Conservation (phyloP, 2,888 invertebrate genomes). For the Acronicta leporina region DNA sequence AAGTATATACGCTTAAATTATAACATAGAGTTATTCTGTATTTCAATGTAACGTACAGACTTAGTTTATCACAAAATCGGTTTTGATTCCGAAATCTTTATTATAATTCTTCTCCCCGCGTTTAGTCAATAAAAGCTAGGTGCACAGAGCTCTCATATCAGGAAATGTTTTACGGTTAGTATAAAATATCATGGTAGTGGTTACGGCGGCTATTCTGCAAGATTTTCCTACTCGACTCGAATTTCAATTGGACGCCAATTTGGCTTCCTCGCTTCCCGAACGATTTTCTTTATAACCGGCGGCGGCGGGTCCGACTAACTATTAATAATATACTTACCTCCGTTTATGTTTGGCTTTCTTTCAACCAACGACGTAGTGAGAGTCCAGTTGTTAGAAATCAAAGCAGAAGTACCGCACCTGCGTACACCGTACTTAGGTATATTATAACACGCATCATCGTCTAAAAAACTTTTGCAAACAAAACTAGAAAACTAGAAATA, state of each 20-base stretch:
- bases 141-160: background rate
- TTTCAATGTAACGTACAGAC: too few species aligned
- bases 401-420: constrained; percentile 13
- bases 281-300: constrained; percentile 53
- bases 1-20: too few species aligned
- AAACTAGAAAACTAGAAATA: background rate
- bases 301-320: constrained; percentile 45
- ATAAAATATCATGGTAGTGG: constrained; percentile 38
- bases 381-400: constrained; percentile 4
- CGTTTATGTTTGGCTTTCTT: constrained; percentile 53
- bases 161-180: constrained; percentile 11
- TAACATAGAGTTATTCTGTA: too few species aligned
- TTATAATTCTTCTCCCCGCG: background rate
- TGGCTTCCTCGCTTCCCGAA: constrained; percentile 47
- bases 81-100: background rate
- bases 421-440: too few species aligned
- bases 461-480: background rate
- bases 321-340: constrained; percentile 56
- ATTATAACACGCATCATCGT: background rate
- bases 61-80: background rate
- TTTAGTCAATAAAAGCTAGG: background rate
- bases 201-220: constrained; percentile 22
- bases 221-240: constrained; percentile 55
- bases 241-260: constrained; percentile 58
- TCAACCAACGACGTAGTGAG: constrained; percentile 30